Evolutionary conservation across 1,140 invertebrate genomes (phyloP).

Genomic region (Drosophila tropicalis): DNA sequence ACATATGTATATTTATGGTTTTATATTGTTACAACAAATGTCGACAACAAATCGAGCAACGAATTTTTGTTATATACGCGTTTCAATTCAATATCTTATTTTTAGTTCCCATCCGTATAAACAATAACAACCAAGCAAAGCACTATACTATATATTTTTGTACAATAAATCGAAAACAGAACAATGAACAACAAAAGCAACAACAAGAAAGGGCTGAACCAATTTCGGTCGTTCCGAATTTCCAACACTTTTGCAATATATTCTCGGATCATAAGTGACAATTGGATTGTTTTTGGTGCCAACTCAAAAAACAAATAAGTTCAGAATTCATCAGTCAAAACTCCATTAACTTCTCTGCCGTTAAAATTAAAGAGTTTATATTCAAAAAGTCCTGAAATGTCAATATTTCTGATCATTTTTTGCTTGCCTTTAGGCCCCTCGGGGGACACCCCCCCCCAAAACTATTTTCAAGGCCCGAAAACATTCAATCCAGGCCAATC

Average conservation of each 20-base stretch:
- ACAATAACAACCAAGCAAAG: background rate
- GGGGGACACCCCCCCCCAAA: too few species aligned
- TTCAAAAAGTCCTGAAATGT: too few species aligned
- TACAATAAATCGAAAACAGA: background rate
- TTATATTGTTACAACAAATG: constrained; percentile 12
- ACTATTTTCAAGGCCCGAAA: too few species aligned
- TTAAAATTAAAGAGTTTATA: too few species aligned
- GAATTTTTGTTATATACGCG: constrained; percentile 16
- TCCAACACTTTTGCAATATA: background rate
- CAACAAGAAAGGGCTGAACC: constrained; percentile 11
- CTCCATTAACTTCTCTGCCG: too few species aligned
- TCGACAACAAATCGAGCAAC: constrained; percentile 19
- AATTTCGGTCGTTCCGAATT: background rate
- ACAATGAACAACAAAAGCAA: constrained; percentile 30
- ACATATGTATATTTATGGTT: constrained; percentile 1
- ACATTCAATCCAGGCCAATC: too few species aligned
- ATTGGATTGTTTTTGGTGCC: too few species aligned
- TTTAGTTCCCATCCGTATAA: background rate
- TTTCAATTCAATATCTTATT: constrained; percentile 21
- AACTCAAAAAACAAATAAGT: too few species aligned
- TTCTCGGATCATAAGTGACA: background rate
- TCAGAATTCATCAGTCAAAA: background rate
- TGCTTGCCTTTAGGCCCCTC: too few species aligned
- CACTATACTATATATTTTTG: constrained; percentile 9
- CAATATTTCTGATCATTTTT: too few species aligned